Evolutionary conservation across 2,113 vertebrate genomes (phyloP).

Genomic region (Etheostoma spectabile): DNA sequence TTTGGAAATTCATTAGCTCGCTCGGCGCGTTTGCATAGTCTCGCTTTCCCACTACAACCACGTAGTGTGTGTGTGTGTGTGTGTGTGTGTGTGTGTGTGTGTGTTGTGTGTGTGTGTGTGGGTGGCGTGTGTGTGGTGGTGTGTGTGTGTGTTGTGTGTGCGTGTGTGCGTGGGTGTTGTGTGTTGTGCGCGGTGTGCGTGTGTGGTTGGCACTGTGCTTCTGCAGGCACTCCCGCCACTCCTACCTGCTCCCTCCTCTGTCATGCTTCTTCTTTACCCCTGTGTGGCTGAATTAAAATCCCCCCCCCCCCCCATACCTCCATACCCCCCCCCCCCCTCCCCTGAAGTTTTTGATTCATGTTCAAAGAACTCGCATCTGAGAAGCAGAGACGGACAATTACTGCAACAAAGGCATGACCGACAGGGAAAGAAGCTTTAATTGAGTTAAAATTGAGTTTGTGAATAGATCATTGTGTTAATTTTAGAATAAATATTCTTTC

Average conservation of each 20-base stretch:
- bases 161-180: too few relatives aligned
- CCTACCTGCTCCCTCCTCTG: constrained; percentile 66
- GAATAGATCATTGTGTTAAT: constrained; percentile 79
- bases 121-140: constrained; percentile 22
- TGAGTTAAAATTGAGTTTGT: constrained; percentile 79
- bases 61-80: constrained; percentile 45
- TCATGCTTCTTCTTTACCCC: constrained; percentile 62
- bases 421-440: constrained; percentile 76
- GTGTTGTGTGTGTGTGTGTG: constrained; percentile 30
- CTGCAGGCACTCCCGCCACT: constrained; percentile 68
- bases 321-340: too few relatives aligned
- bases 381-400: constrained; percentile 71
- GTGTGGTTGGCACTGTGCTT: constrained; percentile 44
- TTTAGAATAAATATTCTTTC: constrained; percentile 72
- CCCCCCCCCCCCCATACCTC: constrained; percentile 57
- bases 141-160: constrained; percentile 25
- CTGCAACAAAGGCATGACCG: constrained; percentile 76
- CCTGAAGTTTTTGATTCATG: too few relatives aligned
- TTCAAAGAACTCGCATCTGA: constrained; percentile 70
- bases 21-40: constrained; percentile 68
- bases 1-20: constrained; percentile 78
- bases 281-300: constrained; percentile 70
- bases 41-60: constrained; percentile 44
- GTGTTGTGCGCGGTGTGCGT: too few relatives aligned
- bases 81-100: constrained; percentile 17